phyloP scores from a whole-genome alignment of 2,113 vertebrate genomes.

The Chaenocephalus aceratus region DNA sequence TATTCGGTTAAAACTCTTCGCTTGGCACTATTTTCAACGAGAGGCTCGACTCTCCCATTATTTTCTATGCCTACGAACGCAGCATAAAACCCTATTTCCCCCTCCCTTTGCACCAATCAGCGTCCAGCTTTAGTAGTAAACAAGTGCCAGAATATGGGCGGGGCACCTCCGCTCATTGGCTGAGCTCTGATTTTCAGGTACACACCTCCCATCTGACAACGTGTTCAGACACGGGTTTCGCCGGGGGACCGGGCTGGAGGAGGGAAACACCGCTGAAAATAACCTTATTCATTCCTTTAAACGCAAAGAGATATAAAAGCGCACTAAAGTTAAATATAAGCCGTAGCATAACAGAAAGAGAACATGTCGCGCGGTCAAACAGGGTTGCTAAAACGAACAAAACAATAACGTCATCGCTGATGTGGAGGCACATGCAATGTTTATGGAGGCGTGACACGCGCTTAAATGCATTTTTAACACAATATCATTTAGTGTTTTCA shows the following conservation, averaged over 20 bases:
- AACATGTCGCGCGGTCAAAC: neutral
- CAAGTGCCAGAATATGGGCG: constrained; percentile 71
- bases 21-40: neutral
- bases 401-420: constrained; percentile 12
- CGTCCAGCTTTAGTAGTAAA: constrained; percentile 77
- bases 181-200: constrained; percentile 8
- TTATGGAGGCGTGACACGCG: neutral
- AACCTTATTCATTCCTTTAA: neutral
- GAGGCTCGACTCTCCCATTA: neutral
- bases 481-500: too few relatives aligned
- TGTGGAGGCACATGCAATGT: neutral
- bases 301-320: neutral
- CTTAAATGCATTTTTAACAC: neutral
- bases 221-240: constrained; percentile 84
- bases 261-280: neutral
- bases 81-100: constrained; percentile 63
- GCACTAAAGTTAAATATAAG: rapidly evolving
- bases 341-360: neutral
- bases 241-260: constrained; percentile 48
- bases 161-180: constrained; percentile 73
- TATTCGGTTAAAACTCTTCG: neutral
- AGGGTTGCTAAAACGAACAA: neutral
- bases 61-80: constrained; percentile 22
- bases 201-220: constrained; percentile 81
- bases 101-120: constrained; percentile 60